Base-by-base conservation (phyloP, 2,888 invertebrate genomes). In the Chromoteleia sp. region DNA sequence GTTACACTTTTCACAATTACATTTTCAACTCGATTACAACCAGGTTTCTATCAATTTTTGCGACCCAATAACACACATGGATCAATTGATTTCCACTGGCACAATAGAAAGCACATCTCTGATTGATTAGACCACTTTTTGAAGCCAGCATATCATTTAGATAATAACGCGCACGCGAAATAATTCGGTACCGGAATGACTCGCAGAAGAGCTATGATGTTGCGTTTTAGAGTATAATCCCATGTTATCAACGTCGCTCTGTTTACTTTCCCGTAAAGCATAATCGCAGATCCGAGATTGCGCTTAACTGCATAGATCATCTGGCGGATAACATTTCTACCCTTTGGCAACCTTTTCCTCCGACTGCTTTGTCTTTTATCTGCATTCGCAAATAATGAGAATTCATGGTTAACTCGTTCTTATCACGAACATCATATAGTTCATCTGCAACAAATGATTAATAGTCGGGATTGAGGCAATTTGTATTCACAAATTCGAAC, bases 211-310 rank as follows among this genome's bases (percentile, higher is more conserved):
- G 12, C 52, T 61, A 29, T 76, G 68, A 68, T 76, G 68, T 45
- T 36, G 61, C 36, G 45, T 76, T 61, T 73, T 67, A 65, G 41
- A 50, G 48, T 36, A 43, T 65, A 73, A 73, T 78, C 63, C 52
- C 15, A 67, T 67, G 39, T 73, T 73, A 79, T 73, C 73, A 73
- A 61, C 67, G 52, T 59, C 41, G 73, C 58, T 59, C 71, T 65
- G 78, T 78, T 78, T 71, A 78, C 78, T 73, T 78, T 71, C 65
- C 45, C 65, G 78, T 41, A 59, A 73, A 58, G 68, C 65, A 71
- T 61, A 78, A 71, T 71, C 65, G 50, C 39, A 65, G 78, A 78
- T 78, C 10, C 29, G 7, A 63, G 78, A 78, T 78, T 78, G 41
- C 52, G 48, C 65, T 78, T 71, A 78, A 78, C 65, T 54, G 45